phyloP scores from a whole-genome alignment of 2,113 vertebrate species.

The Halcyon malimbica region DNA sequence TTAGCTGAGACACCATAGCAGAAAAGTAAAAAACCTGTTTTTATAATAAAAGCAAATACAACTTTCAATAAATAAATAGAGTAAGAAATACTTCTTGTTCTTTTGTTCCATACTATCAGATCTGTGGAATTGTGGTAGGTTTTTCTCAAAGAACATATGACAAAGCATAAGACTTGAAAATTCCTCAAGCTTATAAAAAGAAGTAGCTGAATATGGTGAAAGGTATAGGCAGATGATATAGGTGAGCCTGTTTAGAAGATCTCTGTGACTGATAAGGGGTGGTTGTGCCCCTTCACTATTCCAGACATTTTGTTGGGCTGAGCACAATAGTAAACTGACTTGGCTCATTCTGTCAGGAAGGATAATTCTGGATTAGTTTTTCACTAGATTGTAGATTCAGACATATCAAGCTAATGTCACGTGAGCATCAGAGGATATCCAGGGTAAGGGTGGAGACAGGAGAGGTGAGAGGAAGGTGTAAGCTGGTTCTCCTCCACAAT shows the following conservation, averaged over 20 bases:
- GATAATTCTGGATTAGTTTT: background rate
- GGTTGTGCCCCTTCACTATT: background rate
- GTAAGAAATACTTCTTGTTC: background rate
- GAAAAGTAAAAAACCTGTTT: background rate
- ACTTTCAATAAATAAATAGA: accelerated
- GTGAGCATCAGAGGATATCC: background rate
- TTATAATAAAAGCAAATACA: background rate
- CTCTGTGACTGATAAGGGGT: background rate
- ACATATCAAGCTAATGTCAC: background rate
- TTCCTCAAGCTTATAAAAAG: background rate
- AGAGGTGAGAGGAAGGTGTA: background rate
- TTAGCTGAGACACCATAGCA: background rate
- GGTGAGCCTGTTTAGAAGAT: background rate
- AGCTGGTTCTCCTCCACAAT: background rate
- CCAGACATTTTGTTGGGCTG: background rate
- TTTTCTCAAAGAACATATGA: background rate
- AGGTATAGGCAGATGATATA: background rate
- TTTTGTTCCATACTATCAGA: background rate
- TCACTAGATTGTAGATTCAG: background rate
- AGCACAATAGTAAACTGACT: background rate
- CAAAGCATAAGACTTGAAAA: background rate
- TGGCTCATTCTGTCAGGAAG: background rate
- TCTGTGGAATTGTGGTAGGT: background rate
- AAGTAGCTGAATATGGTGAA: background rate
- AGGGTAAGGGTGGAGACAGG: background rate